Evolutionary conservation across 2,888 invertebrate genomes (phyloP), one percentile per base, ranked within the genome.

Genomic region (Seladonia tumulorum): DNA sequence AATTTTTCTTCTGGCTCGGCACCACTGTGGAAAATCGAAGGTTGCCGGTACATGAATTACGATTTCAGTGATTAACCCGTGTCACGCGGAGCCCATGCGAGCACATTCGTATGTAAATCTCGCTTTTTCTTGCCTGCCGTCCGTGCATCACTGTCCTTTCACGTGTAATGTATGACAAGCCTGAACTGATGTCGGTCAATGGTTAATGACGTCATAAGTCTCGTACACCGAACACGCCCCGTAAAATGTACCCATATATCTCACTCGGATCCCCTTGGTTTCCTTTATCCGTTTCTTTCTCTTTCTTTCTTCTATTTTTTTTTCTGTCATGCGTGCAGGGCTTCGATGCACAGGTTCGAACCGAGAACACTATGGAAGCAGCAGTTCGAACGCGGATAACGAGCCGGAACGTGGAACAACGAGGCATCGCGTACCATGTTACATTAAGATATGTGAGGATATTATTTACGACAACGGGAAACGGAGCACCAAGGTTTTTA

Each of bases 161-260:
- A 78, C 71, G 78, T 79, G 83, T 85, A 79, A 83, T 79, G 85
- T 73, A 45, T 76, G 75, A 76, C 83, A 85, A 83, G 78, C 79
- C 72, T 73, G 79, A 86, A 88, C 77, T 75, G 79, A 88, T 85
- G 82, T 86, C 83, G 87, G 87, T 85, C 88, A 82, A 49, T 72
- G 86, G 88, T 84, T 88, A 88, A 88, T 84, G 88, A 88, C 88
- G 80, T 87, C 87, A 88, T 88, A 82, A 88, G 81, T 80, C 88
- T 81, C 74, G 78, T 87, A 88, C 66, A 75, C 88, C 42, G 81
- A 70, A 81, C 88, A 88, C 87, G 88, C 82, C 82, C 45, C 77
- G 57, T 76, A 80, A 76, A 79, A 84, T 81, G 88, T 84, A 84
- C 72, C 70, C 88, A 76, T 88, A 80, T 73, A 84, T 88, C 87